These are phyloP conservation scores for Heliangelus exortis DNA, from an alignment of 2,797 vertebrate species.

Conservation along the genomic window DNA sequence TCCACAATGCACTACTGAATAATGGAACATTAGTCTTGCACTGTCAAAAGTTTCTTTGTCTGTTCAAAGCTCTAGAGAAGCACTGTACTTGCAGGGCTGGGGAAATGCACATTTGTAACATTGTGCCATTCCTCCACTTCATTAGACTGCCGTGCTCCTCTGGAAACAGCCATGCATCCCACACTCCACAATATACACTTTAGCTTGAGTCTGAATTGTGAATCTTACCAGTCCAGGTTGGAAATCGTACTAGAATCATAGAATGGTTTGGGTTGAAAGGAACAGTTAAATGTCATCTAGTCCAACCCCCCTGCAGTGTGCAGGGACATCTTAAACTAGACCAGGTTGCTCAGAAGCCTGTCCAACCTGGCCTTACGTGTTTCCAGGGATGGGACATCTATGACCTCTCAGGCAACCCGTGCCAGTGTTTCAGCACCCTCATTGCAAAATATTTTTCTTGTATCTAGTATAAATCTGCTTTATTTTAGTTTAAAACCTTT, in stretches of 20 bases:
- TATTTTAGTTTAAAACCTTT: too few species aligned
- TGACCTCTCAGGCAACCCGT: too few species aligned
- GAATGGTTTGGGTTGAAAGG: too few species aligned
- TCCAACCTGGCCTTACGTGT: too few species aligned
- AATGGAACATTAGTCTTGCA: background rate
- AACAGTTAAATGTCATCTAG: too few species aligned
- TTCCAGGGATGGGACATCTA: too few species aligned
- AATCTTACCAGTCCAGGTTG: background rate
- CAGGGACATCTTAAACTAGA: too few species aligned
- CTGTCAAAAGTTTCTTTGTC: background rate
- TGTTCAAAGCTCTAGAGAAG: background rate
- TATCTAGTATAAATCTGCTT: too few species aligned
- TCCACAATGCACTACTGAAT: fast-evolving
- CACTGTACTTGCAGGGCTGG: background rate
- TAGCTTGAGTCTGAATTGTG: background rate
- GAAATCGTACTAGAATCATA: background rate
- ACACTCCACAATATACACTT: background rate
- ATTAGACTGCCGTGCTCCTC: fast-evolving
- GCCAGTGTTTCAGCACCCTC: too few species aligned
- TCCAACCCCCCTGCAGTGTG: too few species aligned
- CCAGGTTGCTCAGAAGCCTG: too few species aligned
- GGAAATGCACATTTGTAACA: background rate
- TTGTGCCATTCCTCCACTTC: background rate
- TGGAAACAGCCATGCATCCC: background rate
- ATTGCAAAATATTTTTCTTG: too few species aligned